phyloP scores from a whole-genome alignment of 1,140 invertebrate genomes.

The Rhynchophorus ferrugineus region DNA sequence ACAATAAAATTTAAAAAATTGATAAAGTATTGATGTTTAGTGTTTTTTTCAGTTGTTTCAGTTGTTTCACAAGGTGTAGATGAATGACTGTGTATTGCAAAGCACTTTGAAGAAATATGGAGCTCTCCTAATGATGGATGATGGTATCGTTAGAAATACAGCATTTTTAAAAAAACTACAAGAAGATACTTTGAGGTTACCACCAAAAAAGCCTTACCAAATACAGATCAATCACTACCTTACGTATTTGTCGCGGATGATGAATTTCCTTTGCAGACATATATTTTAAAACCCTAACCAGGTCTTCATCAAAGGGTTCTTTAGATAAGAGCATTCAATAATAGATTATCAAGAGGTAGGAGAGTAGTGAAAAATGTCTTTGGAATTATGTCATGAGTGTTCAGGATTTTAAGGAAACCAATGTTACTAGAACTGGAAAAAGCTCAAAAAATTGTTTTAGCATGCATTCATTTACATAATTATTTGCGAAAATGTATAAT shows the following conservation, averaged over 20 bases:
- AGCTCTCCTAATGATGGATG: too few relatives aligned
- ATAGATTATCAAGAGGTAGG: conserved; percentile 3
- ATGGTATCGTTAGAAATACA: too few relatives aligned
- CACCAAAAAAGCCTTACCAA: too few relatives aligned
- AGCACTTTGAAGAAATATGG: too few relatives aligned
- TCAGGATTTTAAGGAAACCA: conserved; percentile 8
- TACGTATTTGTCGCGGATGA: conserved; percentile 1
- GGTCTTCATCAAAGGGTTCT: not conserved
- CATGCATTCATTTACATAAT: conserved; percentile 6
- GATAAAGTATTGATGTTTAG: too few relatives aligned
- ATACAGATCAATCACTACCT: not conserved
- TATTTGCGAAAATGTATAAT: conserved; percentile 1
- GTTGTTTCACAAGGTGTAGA: too few relatives aligned
- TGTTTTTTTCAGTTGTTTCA: too few relatives aligned
- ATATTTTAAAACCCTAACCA: too few relatives aligned
- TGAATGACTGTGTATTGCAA: too few relatives aligned
- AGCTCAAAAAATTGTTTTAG: conserved; percentile 2
- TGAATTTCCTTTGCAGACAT: not conserved
- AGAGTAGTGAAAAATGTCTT: conserved; percentile 11
- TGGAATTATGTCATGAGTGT: conserved; percentile 5
- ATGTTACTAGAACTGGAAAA: conserved; percentile 6
- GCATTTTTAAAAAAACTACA: too few relatives aligned
- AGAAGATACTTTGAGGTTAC: too few relatives aligned
- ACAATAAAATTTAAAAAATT: too few relatives aligned
- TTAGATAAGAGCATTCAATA: not conserved